phyloP scores from a whole-genome alignment of 2,797 vertebrate genomes.

The Sebastes oblongus region DNA sequence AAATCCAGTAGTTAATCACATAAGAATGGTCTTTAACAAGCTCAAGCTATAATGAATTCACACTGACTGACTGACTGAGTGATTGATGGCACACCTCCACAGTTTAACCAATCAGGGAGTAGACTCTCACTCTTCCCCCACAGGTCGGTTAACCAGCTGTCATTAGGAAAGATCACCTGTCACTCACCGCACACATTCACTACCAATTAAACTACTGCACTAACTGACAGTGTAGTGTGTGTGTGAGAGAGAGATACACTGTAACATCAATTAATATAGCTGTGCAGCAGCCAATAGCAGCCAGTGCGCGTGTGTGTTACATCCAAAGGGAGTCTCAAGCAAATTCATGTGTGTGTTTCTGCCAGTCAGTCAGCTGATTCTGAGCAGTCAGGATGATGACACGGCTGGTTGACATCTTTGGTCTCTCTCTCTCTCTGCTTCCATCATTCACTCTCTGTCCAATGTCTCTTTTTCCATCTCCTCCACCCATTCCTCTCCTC shows the following conservation, averaged over 20 bases:
- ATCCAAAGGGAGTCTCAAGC: not conserved
- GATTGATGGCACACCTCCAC: slow-evolving; percentile 6
- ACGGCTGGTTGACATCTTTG: not conserved
- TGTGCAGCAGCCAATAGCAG: not conserved
- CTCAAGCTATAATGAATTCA: not conserved
- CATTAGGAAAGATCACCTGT: slow-evolving; percentile 46
- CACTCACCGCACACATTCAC: slow-evolving; percentile 34
- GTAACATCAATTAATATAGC: slow-evolving; percentile 5
- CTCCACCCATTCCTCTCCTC: not conserved
- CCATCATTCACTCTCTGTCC: not conserved
- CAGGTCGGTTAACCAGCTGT: slow-evolving; percentile 28
- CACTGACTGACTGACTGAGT: not conserved
- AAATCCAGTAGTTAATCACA: not conserved
- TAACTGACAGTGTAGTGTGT: slow-evolving; percentile 3
- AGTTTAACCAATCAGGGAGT: slow-evolving; percentile 16
- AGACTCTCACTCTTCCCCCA: not conserved
- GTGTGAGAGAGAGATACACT: not conserved
- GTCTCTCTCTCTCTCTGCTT: not conserved
- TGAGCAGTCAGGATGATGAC: not conserved
- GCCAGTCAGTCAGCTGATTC: slow-evolving; percentile 1
- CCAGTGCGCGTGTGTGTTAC: not conserved
- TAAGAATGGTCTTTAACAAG: not conserved
- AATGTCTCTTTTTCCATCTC: not conserved
- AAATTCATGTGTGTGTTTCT: not conserved
- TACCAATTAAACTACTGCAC: slow-evolving; percentile 26